Percentiles rank a stretch among this genome's conserved stretches.
Conservation (phyloP, 2,888 invertebrate genomes). For the Apamea anceps region DNA sequence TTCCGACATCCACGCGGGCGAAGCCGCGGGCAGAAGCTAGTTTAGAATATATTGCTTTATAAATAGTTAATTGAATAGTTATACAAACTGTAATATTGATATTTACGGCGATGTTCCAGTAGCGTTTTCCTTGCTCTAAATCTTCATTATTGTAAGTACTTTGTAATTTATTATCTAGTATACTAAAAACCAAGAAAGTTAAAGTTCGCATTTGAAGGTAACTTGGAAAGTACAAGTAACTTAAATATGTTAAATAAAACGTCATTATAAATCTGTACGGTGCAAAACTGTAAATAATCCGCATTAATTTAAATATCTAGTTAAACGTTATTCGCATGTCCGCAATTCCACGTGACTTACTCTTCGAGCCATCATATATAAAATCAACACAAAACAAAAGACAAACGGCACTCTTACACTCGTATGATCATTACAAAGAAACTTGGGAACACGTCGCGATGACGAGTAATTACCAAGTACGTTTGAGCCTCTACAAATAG, state of each 20-base stretch:
- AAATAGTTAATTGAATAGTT: slow-evolving; percentile 20
- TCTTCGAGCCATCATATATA: slow-evolving; percentile 2
- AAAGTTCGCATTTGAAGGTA: neutral
- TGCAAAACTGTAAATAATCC: neutral
- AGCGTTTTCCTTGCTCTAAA: neutral
- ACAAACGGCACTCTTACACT: slow-evolving; percentile 38
- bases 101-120: neutral
- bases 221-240: neutral
- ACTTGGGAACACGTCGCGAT: slow-evolving; percentile 55
- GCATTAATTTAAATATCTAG: neutral
- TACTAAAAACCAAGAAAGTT: neutral
- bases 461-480: slow-evolving; percentile 63
- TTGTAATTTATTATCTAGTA: neutral
- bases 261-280: neutral
- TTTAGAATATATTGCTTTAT: slow-evolving; percentile 10
- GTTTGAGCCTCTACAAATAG: slow-evolving; percentile 61
- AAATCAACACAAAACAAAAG: slow-evolving; percentile 55
- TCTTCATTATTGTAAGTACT: neutral
- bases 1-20: too few species aligned
- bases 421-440: slow-evolving; percentile 36
- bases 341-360: neutral
- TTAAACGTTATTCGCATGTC: slow-evolving; percentile 9
- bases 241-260: neutral
- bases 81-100: neutral
- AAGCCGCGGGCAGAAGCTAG: too few species aligned